Evolutionary conservation across 2,113 vertebrate species (phyloP), one percentile per base, ranked within the genome.

Genomic region (Pseudorasbora parva): DNA sequence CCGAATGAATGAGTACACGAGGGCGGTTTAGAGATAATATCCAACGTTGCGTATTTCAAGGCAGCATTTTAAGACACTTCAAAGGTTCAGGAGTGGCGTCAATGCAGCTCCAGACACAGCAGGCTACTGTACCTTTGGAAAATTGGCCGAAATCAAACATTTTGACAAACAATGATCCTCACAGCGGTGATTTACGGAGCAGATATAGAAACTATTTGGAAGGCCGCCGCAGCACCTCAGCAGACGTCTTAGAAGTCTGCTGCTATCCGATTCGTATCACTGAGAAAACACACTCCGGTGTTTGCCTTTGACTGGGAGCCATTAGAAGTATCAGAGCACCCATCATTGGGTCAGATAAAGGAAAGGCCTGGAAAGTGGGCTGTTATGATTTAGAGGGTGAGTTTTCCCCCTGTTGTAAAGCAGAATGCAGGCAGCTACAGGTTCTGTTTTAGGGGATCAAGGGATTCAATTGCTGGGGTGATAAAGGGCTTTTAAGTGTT

Each of bases 401-500:
- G 68, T 27, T 37, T 84, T 49, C 43, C 51, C 51, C 51, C 66
- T 71, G 9, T 69, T 81, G 62, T 69, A 80, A 51, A 80, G 78
- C 57, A 66, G 60, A 51, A 33, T 3, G 45, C 60, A 81, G 27
- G 62, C 73, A 56, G 51, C 43, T 37, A 64, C 78, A 74, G 19
- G 78, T 66, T 43, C 60, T 71, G 80, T 79, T 72, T 75, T 37
- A 62, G 64, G 12, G 82, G 82, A 87, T 87, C 83, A 87, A 82
- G 74, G 30, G 79, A 43, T 54, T 71, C 45, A 75, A 79, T 85
- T 76, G 86, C 80, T 7, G 25, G 14, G 27, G n/a, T 60, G 85
- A 87, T 88, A 87, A 88, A 77, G 68, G 62, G 27, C 78, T 76
- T 80, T 82, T 82, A 80, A 85, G 78, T 78, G 30, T 47, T 69